These are phyloP conservation scores for Meteorus sp. DNA, from an alignment of 1,140 invertebrate species.

Conservation along the genomic window DNA sequence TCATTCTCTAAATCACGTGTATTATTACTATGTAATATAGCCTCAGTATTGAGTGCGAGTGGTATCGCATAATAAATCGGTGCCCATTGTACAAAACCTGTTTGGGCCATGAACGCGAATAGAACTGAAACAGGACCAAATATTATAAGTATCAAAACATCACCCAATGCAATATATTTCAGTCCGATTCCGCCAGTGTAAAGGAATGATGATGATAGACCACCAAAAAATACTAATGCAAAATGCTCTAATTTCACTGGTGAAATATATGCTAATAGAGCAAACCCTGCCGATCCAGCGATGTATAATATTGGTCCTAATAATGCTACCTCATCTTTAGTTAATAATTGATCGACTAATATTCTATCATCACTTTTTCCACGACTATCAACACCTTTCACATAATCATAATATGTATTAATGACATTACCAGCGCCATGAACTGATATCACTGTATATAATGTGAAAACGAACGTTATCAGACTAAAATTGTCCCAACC, in stretches of 20 bases:
- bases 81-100: constrained; percentile 80
- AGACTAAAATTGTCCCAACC: constrained; percentile 73
- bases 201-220: constrained; percentile 91
- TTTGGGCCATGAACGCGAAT: constrained; percentile 91
- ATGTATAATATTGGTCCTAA: constrained; percentile 86
- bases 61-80: constrained; percentile 93
- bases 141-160: constrained; percentile 87
- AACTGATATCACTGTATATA: constrained; percentile 85
- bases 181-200: constrained; percentile 92
- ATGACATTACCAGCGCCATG: constrained; percentile 96
- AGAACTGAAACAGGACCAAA: constrained; percentile 95
- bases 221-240: constrained; percentile 92
- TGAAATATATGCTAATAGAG: constrained; percentile 76
- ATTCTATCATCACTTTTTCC: constrained; percentile 91
- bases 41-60: constrained; percentile 90
- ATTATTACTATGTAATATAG: constrained; percentile 93
- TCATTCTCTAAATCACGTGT: constrained; percentile 87
- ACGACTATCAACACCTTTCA: constrained; percentile 85
- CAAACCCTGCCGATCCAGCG: constrained; percentile 86
- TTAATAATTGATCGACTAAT: constrained; percentile 86
- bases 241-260: constrained; percentile 92
- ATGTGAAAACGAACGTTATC: constrained; percentile 76
- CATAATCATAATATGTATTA: constrained; percentile 94
- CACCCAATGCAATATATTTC: constrained; percentile 91
- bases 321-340: constrained; percentile 82